Evolutionary conservation across 2,113 vertebrate genomes (phyloP).

Genomic region (Gavialis gangeticus): DNA sequence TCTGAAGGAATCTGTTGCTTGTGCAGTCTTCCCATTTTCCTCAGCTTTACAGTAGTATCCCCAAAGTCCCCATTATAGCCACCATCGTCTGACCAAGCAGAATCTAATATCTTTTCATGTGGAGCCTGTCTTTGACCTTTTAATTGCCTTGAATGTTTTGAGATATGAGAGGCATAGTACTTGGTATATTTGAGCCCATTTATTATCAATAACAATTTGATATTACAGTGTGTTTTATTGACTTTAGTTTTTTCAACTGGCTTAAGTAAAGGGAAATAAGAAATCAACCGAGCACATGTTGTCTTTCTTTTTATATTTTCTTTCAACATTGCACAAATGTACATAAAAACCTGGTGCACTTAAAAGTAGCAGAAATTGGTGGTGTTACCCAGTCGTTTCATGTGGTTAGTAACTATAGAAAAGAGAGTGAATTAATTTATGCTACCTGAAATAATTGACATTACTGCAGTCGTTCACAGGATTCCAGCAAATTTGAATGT

Average conservation of each 20-base stretch:
- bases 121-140: background rate
- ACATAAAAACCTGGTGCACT: background rate
- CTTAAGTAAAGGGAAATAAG: background rate
- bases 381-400: background rate
- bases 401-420: background rate
- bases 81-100: background rate
- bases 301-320: background rate
- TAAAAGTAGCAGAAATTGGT: background rate
- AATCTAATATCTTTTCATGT: background rate
- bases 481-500: constrained; percentile 52
- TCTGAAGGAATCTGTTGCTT: background rate
- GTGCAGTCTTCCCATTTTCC: background rate
- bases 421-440: background rate
- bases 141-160: background rate
- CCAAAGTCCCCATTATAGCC: background rate
- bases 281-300: background rate
- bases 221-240: background rate
- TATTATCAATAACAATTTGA: background rate
- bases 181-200: background rate
- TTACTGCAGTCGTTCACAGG: constrained; percentile 47
- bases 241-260: background rate
- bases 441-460: constrained; percentile 49
- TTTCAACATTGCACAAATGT: background rate
- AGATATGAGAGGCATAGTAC: background rate
- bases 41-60: background rate